phyloP scores from a whole-genome alignment of 2,797 vertebrate genomes.

The Ptychobarbus kaznakovi region DNA sequence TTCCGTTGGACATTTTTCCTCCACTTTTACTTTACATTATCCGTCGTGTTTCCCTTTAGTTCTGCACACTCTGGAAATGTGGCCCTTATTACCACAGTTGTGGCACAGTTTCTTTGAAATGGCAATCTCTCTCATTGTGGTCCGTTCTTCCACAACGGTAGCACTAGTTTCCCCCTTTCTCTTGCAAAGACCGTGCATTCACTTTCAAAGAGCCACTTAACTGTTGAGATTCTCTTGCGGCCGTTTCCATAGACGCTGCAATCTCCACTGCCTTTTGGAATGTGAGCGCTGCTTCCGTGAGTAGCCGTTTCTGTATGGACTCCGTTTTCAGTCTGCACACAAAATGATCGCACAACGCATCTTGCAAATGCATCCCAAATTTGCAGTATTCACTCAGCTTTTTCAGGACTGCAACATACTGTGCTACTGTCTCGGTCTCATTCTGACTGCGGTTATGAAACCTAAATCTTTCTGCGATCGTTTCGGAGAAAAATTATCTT shows the following conservation, averaged over 20 bases:
- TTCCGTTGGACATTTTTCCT: neutral
- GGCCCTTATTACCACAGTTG: conserved; percentile 38
- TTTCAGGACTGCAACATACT: conserved; percentile 29
- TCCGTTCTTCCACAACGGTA: neutral
- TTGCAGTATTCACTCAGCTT: conserved; percentile 2
- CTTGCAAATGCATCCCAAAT: conserved; percentile 21
- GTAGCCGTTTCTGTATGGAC: neutral
- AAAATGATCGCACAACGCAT: neutral
- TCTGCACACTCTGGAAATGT: conserved; percentile 20
- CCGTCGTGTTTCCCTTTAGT: neutral
- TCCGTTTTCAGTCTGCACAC: conserved; percentile 22
- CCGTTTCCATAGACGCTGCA: conserved; percentile 22
- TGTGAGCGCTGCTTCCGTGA: conserved; percentile 12
- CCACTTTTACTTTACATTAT: neutral
- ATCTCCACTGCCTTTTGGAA: conserved; percentile 22
- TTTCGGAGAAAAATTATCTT: conserved; percentile 31
- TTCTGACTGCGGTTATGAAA: conserved; percentile 31
- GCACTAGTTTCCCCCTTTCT: neutral
- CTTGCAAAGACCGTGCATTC: neutral
- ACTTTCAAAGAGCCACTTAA: conserved; percentile 34
- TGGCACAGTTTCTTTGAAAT: conserved; percentile 1
- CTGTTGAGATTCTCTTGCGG: conserved; percentile 6
- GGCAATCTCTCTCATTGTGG: conserved; percentile 14
- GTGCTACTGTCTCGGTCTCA: neutral
- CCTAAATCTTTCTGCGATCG: conserved; percentile 36